Percentiles rank a stretch among this genome's conserved stretches.
These are phyloP conservation scores for Agapostemon virescens DNA, from an alignment of 2,888 invertebrate species.

Conservation along the genomic window DNA sequence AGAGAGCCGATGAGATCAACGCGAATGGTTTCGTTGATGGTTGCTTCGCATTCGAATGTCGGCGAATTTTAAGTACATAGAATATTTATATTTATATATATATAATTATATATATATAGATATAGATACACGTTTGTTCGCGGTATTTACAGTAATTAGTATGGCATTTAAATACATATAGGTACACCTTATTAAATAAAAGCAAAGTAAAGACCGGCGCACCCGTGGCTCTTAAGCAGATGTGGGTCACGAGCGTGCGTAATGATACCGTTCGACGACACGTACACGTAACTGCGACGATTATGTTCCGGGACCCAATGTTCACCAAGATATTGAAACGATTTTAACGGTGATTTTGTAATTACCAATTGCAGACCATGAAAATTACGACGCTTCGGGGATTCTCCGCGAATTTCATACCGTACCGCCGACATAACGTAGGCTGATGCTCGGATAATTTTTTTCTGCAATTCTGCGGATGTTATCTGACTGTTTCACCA, in stretches of 20 bases:
- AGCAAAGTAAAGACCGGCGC: constrained; percentile 57
- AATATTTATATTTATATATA: constrained; percentile 58
- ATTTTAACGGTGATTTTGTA: constrained; percentile 36
- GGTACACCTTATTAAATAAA: constrained; percentile 71
- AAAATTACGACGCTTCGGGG: constrained; percentile 17
- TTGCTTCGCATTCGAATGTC: constrained; percentile 32
- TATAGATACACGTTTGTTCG: constrained; percentile 68
- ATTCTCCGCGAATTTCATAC: not conserved
- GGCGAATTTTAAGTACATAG: constrained; percentile 53
- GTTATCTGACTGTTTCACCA: not conserved
- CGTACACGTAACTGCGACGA: constrained; percentile 28
- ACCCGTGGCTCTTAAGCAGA: constrained; percentile 52
- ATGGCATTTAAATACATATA: constrained; percentile 76
- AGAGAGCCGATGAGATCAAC: constrained; percentile 61
- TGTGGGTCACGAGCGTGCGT: constrained; percentile 48
- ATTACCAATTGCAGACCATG: constrained; percentile 22
- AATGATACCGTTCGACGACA: constrained; percentile 50
- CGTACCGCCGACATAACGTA: not conserved
- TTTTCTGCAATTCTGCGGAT: not conserved
- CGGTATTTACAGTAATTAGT: constrained; percentile 75
- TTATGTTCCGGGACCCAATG: constrained; percentile 31
- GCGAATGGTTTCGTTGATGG: constrained; percentile 56
- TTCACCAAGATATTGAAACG: constrained; percentile 32
- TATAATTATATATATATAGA: constrained; percentile 53
- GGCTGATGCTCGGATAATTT: not conserved